These are phyloP conservation scores for Manis javanica DNA, from an alignment of 2,797 vertebrate genomes.

Conservation along the genomic window DNA sequence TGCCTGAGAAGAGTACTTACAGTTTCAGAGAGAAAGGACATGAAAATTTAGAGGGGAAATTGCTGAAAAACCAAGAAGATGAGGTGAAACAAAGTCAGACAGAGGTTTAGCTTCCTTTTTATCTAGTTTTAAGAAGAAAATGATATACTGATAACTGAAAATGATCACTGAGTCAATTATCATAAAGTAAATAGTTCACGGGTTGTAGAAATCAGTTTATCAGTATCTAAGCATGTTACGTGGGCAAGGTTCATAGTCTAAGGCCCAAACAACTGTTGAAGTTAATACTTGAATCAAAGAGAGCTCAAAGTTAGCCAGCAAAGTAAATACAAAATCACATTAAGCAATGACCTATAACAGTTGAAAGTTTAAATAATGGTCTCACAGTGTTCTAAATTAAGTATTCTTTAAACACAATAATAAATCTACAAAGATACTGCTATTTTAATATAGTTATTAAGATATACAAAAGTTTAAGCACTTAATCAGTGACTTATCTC, in stretches of 20 bases:
- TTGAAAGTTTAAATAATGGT: background rate
- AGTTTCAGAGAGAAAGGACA: background rate
- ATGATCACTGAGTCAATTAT: background rate
- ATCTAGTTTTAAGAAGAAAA: background rate
- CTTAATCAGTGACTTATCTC: background rate
- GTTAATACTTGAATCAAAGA: background rate
- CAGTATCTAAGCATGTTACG: background rate
- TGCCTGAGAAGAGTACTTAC: background rate
- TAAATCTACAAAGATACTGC: background rate
- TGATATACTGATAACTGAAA: background rate
- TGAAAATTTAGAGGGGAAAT: background rate
- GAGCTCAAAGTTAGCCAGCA: background rate
- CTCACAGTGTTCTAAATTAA: conserved; percentile 4
- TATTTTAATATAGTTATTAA: background rate
- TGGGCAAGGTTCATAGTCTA: background rate
- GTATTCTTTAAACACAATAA: background rate
- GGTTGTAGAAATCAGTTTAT: background rate
- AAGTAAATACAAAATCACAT: background rate
- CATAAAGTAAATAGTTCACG: background rate
- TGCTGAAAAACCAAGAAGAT: background rate
- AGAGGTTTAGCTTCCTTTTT: background rate
- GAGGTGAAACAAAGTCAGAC: background rate
- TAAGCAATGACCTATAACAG: background rate
- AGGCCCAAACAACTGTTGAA: background rate
- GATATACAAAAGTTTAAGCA: conserved; percentile 3